phyloP scores from a whole-genome alignment of 1,140 invertebrate species.

The Xylocopa sonorina region DNA sequence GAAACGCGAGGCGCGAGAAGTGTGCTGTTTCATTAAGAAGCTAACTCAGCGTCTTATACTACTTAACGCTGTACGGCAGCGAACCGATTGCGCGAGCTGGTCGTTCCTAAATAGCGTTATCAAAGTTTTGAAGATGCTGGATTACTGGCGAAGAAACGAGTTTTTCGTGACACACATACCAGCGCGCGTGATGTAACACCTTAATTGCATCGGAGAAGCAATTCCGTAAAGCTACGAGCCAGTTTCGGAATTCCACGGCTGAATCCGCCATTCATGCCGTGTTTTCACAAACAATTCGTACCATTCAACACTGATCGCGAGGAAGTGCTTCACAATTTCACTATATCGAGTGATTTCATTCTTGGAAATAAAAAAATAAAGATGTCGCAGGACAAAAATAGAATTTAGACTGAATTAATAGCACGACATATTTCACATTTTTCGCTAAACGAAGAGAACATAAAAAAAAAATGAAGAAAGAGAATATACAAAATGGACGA shows the following conservation, averaged over 20 bases:
- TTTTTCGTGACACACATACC: conserved; percentile 55
- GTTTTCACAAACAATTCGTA: conserved; percentile 16
- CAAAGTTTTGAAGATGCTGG: conserved; percentile 45
- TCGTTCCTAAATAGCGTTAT: conserved; percentile 10
- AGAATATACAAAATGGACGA: too few species aligned
- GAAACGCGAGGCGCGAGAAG: background rate
- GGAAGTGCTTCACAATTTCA: background rate
- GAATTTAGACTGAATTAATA: too few species aligned
- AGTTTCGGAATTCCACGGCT: conserved; percentile 31
- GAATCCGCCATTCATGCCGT: background rate
- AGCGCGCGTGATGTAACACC: conserved; percentile 35
- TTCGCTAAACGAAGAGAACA: too few species aligned
- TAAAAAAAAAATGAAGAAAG: too few species aligned
- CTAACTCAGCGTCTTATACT: background rate
- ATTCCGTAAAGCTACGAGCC: conserved; percentile 46
- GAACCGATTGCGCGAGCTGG: background rate
- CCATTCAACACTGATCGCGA: background rate
- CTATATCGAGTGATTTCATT: background rate
- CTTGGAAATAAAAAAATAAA: background rate
- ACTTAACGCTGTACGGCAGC: background rate
- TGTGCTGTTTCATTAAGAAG: background rate
- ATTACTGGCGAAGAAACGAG: conserved; percentile 41
- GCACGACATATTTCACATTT: too few species aligned
- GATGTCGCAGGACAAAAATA: too few species aligned
- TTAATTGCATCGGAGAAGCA: conserved; percentile 52